Percentiles rank a stretch among this genome's conserved stretches.
phyloP scores from a whole-genome alignment of 2,113 vertebrate genomes.

The Willisornis vidua region DNA sequence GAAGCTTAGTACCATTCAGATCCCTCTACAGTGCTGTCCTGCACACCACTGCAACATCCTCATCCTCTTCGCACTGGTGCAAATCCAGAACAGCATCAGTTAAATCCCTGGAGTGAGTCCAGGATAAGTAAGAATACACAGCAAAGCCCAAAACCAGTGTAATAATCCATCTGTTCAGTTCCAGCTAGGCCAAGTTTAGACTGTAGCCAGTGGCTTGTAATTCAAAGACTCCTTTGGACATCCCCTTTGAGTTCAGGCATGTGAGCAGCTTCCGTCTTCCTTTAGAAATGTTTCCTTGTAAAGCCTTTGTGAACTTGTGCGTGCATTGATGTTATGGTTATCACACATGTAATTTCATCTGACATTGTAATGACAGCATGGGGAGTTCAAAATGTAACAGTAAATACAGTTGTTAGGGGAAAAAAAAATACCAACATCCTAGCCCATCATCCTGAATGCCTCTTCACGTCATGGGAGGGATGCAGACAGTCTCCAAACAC shows the following conservation, averaged over 20 bases:
- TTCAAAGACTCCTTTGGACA: constrained; percentile 2
- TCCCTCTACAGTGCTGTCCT: not conserved
- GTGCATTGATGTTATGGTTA: not conserved
- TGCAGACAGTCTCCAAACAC: constrained; percentile 40
- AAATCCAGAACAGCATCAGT: not conserved
- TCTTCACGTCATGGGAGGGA: constrained; percentile 25
- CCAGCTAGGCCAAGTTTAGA: not conserved
- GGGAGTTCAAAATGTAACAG: constrained; percentile 33
- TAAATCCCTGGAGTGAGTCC: not conserved
- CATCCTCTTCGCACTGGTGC: not conserved
- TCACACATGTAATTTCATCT: constrained; percentile 37
- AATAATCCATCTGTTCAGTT: not conserved
- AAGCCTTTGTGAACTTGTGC: constrained; percentile 15
- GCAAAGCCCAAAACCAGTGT: not conserved
- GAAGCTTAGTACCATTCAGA: not conserved
- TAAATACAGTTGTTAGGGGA: constrained; percentile 34
- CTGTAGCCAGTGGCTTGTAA: not conserved
- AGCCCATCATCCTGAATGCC: constrained; percentile 8
- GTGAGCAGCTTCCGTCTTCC: constrained; percentile 4
- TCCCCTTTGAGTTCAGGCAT: not conserved
- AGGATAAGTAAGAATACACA: not conserved
- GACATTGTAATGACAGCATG: constrained; percentile 47
- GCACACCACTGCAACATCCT: not conserved
- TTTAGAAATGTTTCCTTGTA: constrained; percentile 10
- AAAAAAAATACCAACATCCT: not conserved